phyloP scores from a whole-genome alignment of 2,888 invertebrate species.

The Aporophyla lueneburgensis region DNA sequence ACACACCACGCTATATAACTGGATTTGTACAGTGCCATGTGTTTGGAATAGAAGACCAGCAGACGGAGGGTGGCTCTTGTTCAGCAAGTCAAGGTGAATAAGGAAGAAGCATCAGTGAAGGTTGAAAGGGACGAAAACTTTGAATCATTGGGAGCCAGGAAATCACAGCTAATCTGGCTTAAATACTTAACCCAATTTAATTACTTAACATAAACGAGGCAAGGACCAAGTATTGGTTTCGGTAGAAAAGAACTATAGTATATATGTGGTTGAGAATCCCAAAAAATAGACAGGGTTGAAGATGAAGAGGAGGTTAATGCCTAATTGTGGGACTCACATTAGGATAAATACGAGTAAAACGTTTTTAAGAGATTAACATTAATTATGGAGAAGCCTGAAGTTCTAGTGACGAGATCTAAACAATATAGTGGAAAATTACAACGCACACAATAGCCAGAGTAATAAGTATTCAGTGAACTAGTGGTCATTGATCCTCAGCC shows the following conservation, averaged over 20 bases:
- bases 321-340: neutral
- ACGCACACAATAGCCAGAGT: constrained; percentile 7
- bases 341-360: no score
- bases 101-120: neutral
- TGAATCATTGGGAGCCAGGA: neutral
- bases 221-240: no score
- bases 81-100: neutral
- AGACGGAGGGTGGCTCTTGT: neutral
- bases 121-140: neutral
- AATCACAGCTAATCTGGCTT: neutral
- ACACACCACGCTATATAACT: constrained; percentile 32
- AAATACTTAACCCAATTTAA: neutral
- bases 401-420: no score
- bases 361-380: neutral
- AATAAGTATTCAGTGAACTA: constrained; percentile 10
- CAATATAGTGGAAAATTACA: constrained; percentile 21
- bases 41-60: constrained; percentile 2
- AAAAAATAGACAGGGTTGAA: neutral
- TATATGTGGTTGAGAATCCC: neutral
- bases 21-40: constrained; percentile 42
- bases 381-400: neutral
- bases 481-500: constrained; percentile 22
- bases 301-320: neutral
- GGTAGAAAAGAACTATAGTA: neutral
- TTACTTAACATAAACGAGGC: neutral